Evolutionary conservation across 1,140 invertebrate genomes (phyloP), one percentile per base, ranked within the genome.

Genomic region (Trachymyrmex cornetzi): DNA sequence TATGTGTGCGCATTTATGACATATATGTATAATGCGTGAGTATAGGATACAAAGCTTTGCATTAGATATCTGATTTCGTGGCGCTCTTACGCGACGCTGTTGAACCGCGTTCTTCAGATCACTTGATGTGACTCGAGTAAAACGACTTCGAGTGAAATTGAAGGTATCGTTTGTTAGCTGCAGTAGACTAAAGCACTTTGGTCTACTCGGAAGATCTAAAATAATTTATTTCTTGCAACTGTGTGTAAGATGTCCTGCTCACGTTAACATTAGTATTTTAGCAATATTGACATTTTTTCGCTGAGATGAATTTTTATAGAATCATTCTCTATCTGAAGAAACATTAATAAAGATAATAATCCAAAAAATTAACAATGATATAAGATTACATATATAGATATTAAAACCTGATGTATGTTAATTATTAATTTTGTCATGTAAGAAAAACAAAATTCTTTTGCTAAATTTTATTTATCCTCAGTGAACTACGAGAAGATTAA

Each of bases 11-110:
- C n/a, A n/a, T 74, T 66, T 82, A 82, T 74, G 79, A 82, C 66
- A 24, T 61, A 50, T 61, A 69, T 50, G 44, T 22, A 59, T 2
- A 38, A 38, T 2, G 27, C 24, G 22, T 55, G 22, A 50, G 19
- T 30, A 22, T 63, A 24, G 27, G 74, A 55, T 22, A 77, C 84
- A 24, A 74, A 82, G 80, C 74, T 84, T 75, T 84, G 80, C 80
- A 75, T 75, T 75, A 61, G 80, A 75, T 85, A 90, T 90, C 88
- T 90, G 89, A 90, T 90, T 90, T 87, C 91, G 75, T 87, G 81
- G 75, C 69, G 38, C 89, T 89, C 90, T 93, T 93, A 93, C 90
- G 89, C 93, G 93, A 92, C 93, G 92, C 90, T 92, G 87, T 86
- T 82, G 88, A 88, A 86, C 34, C 87, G 86, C 72, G 79, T 86